These are phyloP conservation scores for Bradypodion ventrale DNA, from an alignment of 2,797 vertebrate species.

Conservation along the genomic window DNA sequence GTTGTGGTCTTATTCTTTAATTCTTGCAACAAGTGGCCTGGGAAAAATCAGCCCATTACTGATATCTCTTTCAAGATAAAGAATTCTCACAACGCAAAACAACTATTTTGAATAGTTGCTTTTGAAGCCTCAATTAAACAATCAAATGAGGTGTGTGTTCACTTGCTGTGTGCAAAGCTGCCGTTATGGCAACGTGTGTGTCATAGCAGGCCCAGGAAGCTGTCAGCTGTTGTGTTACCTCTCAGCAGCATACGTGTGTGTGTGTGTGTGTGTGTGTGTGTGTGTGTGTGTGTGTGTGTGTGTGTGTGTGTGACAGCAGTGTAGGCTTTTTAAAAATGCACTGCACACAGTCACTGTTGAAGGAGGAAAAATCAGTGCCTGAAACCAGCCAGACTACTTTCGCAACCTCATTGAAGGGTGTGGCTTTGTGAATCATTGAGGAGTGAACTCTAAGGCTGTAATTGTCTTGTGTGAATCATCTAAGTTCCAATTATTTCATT, in stretches of 20 bases:
- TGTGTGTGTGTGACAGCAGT: no score
- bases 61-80: constrained; percentile 4
- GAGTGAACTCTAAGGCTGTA: neutral
- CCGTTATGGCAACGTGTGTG: constrained; percentile 19
- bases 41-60: constrained; percentile 5
- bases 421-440: constrained; percentile 12
- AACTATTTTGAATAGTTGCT: constrained; percentile 23
- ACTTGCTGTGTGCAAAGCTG: neutral
- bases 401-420: constrained; percentile 10
- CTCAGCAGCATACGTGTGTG: neutral
- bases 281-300: no score
- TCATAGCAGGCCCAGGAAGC: constrained; percentile 21
- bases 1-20: neutral
- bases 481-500: constrained; percentile 23
- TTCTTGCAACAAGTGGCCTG: neutral
- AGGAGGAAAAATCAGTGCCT: neutral
- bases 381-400: constrained; percentile 10
- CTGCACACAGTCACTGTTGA: neutral
- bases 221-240: neutral
- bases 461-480: constrained; percentile 20
- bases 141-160: constrained; percentile 18
- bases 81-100: neutral
- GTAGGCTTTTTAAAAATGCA: neutral
- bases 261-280: no score
- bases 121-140: constrained; percentile 33